A percentile compares a stretch with the other conserved stretches of the same genome.
Evolutionary conservation across 2,888 invertebrate genomes (phyloP).

Genomic region (Hololepta plana): DNA sequence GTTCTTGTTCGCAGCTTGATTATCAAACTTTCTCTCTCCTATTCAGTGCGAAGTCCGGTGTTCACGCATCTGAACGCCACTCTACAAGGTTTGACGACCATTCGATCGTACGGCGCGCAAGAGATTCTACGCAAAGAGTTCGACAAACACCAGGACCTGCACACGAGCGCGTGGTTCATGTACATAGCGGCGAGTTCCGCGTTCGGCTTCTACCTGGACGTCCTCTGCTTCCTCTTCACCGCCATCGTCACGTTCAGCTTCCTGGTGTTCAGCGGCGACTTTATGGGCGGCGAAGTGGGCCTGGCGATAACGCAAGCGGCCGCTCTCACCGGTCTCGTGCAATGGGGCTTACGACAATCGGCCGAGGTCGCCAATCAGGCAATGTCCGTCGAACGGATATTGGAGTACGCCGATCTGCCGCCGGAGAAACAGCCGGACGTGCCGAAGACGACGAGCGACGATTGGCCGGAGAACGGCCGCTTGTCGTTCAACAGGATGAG

Average conservation of each 20-base stretch:
- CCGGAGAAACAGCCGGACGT: slow-evolving; percentile 35
- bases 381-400: slow-evolving; percentile 66
- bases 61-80: slow-evolving; percentile 68
- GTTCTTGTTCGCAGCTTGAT: too few species aligned
- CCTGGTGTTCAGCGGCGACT: slow-evolving; percentile 28
- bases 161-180: slow-evolving; percentile 49
- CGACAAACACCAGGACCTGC: slow-evolving; percentile 38
- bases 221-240: slow-evolving; percentile 44
- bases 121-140: slow-evolving; percentile 36
- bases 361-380: slow-evolving; percentile 65
- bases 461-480: slow-evolving; percentile 52
- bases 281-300: slow-evolving; percentile 42
- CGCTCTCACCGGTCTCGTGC: slow-evolving; percentile 39
- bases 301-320: slow-evolving; percentile 47
- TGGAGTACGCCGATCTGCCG: slow-evolving; percentile 60
- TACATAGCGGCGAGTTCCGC: slow-evolving; percentile 43
- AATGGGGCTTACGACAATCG: slow-evolving; percentile 70
- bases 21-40: slow-evolving; percentile 9
- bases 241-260: slow-evolving; percentile 48
- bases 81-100: slow-evolving; percentile 61
- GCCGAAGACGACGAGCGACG: slow-evolving; percentile 33
- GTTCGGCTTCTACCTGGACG: slow-evolving; percentile 46
- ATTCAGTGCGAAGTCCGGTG: slow-evolving; percentile 68
- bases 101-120: slow-evolving; percentile 58
- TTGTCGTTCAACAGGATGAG: slow-evolving; percentile 42